Conservation (phyloP, 2,797 vertebrate genomes). For the Enteromius argenteus region DNA sequence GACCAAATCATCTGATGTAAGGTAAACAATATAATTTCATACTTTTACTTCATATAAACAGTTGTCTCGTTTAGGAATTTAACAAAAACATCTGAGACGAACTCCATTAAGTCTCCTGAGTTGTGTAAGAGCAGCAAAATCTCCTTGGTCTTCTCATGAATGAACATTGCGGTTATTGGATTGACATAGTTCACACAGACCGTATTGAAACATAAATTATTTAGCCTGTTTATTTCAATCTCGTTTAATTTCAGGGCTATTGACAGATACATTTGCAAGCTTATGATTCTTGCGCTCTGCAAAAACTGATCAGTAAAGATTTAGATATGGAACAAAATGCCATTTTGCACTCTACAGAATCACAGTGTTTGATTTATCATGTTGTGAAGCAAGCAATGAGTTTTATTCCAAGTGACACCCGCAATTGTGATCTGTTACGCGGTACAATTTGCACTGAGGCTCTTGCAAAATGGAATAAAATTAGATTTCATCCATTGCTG, state of each 20-base stretch:
- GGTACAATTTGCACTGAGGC: not conserved
- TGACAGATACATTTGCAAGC: conserved; percentile 10
- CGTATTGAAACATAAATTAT: conserved; percentile 31
- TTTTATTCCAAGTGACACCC: conserved; percentile 34
- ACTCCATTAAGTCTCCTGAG: not conserved
- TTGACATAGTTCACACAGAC: not conserved
- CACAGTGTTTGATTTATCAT: conserved; percentile 6
- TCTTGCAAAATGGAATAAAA: conserved; percentile 23
- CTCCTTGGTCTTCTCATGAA: not conserved
- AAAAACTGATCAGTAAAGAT: conserved; percentile 31
- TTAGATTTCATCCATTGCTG: conserved; percentile 34
- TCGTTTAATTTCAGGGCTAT: not conserved
- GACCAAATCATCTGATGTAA: not conserved
- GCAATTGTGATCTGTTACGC: not conserved
- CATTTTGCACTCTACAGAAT: conserved; percentile 14
- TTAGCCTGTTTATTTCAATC: conserved; percentile 37
- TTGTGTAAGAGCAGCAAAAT: not conserved
- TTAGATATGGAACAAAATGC: conserved; percentile 22
- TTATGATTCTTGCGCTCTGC: not conserved
- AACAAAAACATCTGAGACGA: not conserved
- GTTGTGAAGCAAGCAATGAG: conserved; percentile 3
- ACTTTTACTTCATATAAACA: not conserved
- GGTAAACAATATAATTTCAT: not conserved
- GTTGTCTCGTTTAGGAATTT: not conserved
- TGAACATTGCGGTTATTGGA: not conserved